Evolutionary conservation across 2,797 vertebrate genomes (phyloP).

Genomic region (Ctenopoma kingsleyae): DNA sequence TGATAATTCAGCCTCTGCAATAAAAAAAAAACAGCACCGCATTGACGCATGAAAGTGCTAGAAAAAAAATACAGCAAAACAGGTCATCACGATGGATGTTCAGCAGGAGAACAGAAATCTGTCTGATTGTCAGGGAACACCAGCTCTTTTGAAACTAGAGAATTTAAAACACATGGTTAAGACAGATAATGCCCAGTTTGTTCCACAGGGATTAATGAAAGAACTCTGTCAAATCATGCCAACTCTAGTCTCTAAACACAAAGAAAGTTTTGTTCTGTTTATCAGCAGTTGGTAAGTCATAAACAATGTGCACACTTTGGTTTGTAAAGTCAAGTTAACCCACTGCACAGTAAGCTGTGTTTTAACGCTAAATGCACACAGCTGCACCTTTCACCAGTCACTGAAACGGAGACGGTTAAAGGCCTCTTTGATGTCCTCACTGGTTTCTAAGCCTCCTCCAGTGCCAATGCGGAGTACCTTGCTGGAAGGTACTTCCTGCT

Average conservation of each 20-base stretch:
- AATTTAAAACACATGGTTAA: conserved; percentile 7
- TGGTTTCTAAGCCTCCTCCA: conserved; percentile 47
- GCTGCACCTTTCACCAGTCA: conserved; percentile 63
- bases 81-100: conserved; percentile 4
- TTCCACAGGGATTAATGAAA: neutral
- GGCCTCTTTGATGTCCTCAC: conserved; percentile 83
- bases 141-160: conserved; percentile 18
- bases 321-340: conserved; percentile 21
- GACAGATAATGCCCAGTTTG: conserved; percentile 6
- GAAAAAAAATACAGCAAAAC: conserved; percentile 37
- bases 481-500: conserved; percentile 82
- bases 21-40: neutral
- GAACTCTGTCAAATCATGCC: conserved; percentile 27
- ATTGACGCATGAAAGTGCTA: conserved; percentile 42
- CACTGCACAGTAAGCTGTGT: neutral
- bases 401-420: conserved; percentile 90
- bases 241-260: conserved; percentile 16
- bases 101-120: conserved; percentile 54
- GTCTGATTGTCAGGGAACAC: conserved; percentile 43
- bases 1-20: conserved; percentile 31
- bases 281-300: conserved; percentile 46
- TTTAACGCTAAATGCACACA: neutral
- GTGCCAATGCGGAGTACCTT: conserved; percentile 77
- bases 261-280: conserved; percentile 40
- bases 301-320: conserved; percentile 35